Evolutionary conservation across 1,140 invertebrate genomes (phyloP), one percentile per base, ranked within the genome.

Genomic region (Papilio dardanus): DNA sequence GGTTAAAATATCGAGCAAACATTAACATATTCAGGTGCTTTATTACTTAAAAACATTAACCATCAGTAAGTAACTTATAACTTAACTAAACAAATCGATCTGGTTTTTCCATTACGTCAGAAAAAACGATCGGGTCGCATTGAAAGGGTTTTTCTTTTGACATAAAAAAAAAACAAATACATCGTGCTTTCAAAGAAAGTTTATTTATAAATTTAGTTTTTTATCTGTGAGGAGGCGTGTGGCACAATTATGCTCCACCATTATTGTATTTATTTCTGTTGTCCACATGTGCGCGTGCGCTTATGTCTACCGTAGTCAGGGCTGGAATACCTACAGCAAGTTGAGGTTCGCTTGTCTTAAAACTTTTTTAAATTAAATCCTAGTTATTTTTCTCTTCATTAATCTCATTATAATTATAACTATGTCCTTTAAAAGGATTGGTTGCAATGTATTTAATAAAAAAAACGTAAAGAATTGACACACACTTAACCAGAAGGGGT

Each of bases 251-350:
- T 88, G 85, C 77, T 81, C 83, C 75, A 80, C 79, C 83, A 84
- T 85, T 90, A 88, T 88, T 84, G 78, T 90, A 89, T 92, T 92
- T 92, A 91, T 92, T 88, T 91, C 83, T 89, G 87, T 86, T 69
- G 40, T 78, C 68, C 81, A 92, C 90, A 92, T 91, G 81, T 91
- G 88, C 88, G 82, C 82, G 84, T 84, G 86, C 71, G 69, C 77
- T 78, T 76, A 75, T 78, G 76, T 78, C 73, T 77, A 74, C 24
- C 69, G 69, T 7, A 8, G 31, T 14, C 71, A 73, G 71, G 71
- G 69, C 3, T 71, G 31, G n/a, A n/a, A n/a, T n/a, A n/a, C n/a
- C n/a, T n/a, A n/a, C n/a, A n/a, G n/a, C n/a, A n/a, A n/a, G n/a
- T n/a, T n/a, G n/a, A n/a, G n/a, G n/a, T n/a, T n/a, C n/a, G n/a